Base-by-base conservation (phyloP, 2,888 invertebrate genomes). In the Agrotis ipsilon region DNA sequence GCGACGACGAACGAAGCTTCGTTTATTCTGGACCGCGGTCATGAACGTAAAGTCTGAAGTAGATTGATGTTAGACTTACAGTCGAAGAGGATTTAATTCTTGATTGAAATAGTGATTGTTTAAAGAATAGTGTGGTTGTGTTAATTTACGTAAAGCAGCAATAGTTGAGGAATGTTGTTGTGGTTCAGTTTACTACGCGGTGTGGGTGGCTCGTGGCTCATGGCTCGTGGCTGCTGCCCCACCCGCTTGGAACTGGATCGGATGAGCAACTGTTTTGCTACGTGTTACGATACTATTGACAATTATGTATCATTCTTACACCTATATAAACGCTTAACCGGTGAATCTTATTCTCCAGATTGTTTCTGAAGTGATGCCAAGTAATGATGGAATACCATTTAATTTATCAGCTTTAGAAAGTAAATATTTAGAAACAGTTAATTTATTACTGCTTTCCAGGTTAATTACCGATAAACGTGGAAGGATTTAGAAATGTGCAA, bases 191-290 rank as follows among this genome's bases (percentile, higher is more conserved):
- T 90, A 91, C 90, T 90, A 91, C 86, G 84, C 67, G 70, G 86
- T 69, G 93, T 90, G 91, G 89, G 91, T 84, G 78, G 72, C 69
- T 57, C 39, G 68, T 21, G 67, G 51, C 67, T 45, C 24, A 24
- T 84, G 78, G 72, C 69, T 57, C 39, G 68, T 21, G 67, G 51
- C 67, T 45, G 19, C 43, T 14, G 59, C 82, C 52, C 48, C 57
- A 75, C 73, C 75, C 74, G 83, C 85, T 88, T 90, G 90, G 91
- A 91, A 91, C 88, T 87, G 87, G 86, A 88, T 90, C 88, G 85
- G 75, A 83, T 84, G 86, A 83, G 82, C 79, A 86, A 85, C 87
- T 87, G 86, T 86, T 65, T 69, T 68, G 85, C 78, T 85, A 85
- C 82, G 70, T 75, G 74, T 79, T 86, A 86, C 83, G 76, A 82